Percentiles rank a stretch among this genome's conserved stretches.
Evolutionary conservation across 35 echinoderm and acorn worm species (phyloP).

Genomic region (Lytechinus variegatus): DNA sequence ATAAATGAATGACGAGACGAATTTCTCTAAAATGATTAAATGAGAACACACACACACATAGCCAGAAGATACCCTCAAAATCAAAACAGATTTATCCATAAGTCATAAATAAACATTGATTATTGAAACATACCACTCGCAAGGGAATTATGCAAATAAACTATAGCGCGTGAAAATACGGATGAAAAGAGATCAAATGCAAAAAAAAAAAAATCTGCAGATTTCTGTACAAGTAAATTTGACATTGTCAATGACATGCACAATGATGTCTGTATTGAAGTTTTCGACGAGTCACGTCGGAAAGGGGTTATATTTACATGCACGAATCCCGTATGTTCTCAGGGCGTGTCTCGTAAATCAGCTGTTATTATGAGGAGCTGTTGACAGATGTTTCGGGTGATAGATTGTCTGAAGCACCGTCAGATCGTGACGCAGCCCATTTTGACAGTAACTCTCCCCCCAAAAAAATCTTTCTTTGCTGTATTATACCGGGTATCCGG

Average conservation of each 20-base stretch:
- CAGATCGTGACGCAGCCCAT: not conserved
- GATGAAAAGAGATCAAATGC: not conserved
- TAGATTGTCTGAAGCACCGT: not conserved
- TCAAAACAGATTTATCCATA: not conserved
- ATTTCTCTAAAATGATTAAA: too few species aligned
- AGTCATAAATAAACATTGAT: not conserved
- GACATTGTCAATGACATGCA: not conserved
- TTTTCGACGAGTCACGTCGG: not conserved
- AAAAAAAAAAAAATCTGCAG: not conserved
- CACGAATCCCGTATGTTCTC: not conserved
- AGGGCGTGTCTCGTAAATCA: not conserved
- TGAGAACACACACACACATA: slow-evolving; percentile 6
- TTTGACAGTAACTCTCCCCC: not conserved
- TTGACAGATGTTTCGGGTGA: not conserved
- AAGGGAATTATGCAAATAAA: not conserved
- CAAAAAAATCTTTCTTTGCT: too few species aligned
- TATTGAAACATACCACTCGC: not conserved
- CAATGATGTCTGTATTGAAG: not conserved
- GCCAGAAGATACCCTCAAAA: not conserved
- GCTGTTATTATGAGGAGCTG: not conserved
- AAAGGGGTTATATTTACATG: not conserved
- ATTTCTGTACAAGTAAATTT: not conserved
- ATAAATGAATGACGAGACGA: too few species aligned
- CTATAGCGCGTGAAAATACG: not conserved
- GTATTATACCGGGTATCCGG: not conserved